These are phyloP conservation scores for Platysternon megacephalum DNA, from an alignment of 2,113 vertebrate species.

Conservation along the genomic window DNA sequence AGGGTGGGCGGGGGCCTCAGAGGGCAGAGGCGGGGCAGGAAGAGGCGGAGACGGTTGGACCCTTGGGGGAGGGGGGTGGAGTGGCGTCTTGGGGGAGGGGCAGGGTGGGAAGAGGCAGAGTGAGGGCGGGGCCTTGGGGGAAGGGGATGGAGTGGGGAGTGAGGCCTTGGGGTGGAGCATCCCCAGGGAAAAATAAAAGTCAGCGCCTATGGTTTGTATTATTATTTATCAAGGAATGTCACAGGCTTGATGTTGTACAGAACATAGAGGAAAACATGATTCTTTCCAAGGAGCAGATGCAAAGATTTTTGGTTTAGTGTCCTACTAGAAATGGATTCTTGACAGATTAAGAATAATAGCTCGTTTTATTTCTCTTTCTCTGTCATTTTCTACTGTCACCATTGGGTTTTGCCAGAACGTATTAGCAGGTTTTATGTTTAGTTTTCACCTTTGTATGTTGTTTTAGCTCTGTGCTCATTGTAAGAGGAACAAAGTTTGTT, in stretches of 20 bases:
- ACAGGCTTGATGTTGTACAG: rapidly evolving
- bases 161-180: too few species aligned
- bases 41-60: too few species aligned
- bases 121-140: too few species aligned
- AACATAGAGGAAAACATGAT: not conserved
- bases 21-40: too few species aligned
- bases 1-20: too few species aligned
- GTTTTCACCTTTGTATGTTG: not conserved
- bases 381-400: not conserved
- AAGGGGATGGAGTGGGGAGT: too few species aligned
- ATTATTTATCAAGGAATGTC: not conserved
- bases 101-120: too few species aligned
- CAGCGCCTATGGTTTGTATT: not conserved
- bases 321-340: not conserved
- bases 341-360: not conserved
- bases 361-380: not conserved
- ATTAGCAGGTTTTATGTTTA: not conserved
- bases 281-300: not conserved
- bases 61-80: too few species aligned
- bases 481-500: not conserved
- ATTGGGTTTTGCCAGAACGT: not conserved
- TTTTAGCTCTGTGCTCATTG: not conserved
- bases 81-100: too few species aligned
- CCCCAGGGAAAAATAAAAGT: too few species aligned
- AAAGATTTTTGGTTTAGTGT: not conserved